These are phyloP conservation scores for Taphrorychus bicolor DNA, from an alignment of 2,888 invertebrate species.

Conservation along the genomic window DNA sequence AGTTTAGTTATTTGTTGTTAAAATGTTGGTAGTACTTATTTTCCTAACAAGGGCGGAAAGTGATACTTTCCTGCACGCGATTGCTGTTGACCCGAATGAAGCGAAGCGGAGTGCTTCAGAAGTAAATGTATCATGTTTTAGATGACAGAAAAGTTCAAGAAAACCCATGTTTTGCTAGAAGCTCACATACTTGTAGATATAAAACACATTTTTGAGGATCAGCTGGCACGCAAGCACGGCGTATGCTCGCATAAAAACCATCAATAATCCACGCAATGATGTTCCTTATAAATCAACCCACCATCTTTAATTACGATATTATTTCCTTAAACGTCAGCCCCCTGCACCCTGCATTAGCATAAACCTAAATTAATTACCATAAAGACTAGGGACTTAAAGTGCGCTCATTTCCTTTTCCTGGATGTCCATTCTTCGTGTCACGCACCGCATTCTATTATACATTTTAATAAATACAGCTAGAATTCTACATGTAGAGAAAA, in stretches of 20 bases:
- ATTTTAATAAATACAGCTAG: constrained; percentile 27
- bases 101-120: no score
- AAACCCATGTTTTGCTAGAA: no score
- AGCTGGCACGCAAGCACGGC: no score
- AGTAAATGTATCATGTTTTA: no score
- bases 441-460: constrained; percentile 21
- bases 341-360: not conserved
- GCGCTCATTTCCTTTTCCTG: constrained; percentile 29
- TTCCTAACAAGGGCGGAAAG: no score
- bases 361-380: constrained; percentile 16
- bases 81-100: no score
- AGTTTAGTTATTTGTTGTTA: no score
- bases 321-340: not conserved
- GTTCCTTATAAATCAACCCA: not conserved
- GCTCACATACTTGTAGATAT: no score
- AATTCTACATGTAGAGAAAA: constrained; percentile 27
- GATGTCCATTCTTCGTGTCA: constrained; percentile 23
- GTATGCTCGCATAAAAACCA: not conserved
- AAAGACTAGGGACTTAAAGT: constrained; percentile 10
- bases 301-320: not conserved
- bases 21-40: no score
- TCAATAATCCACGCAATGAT: not conserved
- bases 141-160: no score
- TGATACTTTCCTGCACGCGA: no score
- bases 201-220: no score